These are phyloP conservation scores for Sycobia sp. DNA, from an alignment of 1,140 invertebrate genomes.

Conservation along the genomic window DNA sequence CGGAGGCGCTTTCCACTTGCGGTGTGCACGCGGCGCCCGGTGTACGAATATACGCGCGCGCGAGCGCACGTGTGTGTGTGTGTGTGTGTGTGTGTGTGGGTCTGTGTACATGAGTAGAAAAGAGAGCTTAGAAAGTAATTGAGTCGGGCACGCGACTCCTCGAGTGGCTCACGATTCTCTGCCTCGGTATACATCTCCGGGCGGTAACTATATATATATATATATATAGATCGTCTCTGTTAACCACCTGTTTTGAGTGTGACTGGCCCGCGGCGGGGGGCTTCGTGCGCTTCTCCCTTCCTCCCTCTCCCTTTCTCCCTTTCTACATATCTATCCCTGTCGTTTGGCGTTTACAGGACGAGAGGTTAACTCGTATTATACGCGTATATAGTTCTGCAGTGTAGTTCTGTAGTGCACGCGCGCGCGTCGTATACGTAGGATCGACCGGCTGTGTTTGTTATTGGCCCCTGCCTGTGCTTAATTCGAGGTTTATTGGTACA, in stretches of 20 bases:
- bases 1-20: conserved; percentile 6
- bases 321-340: neutral
- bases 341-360: too few relatives aligned
- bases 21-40: neutral
- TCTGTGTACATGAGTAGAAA: too few relatives aligned
- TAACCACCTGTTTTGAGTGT: conserved; percentile 59
- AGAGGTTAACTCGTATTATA: too few relatives aligned
- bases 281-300: neutral
- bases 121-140: conserved; percentile 55
- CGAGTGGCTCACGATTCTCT: conserved; percentile 45
- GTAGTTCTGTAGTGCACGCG: too few relatives aligned
- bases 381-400: too few relatives aligned
- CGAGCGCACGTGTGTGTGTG: conserved; percentile 29
- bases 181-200: conserved; percentile 28
- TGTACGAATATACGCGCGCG: neutral
- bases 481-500: neutral
- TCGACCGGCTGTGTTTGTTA: too few relatives aligned
- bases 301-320: neutral
- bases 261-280: neutral
- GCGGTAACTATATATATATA: conserved; percentile 17
- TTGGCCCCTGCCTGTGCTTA: neutral
- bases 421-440: too few relatives aligned
- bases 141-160: conserved; percentile 60
- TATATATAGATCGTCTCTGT: conserved; percentile 38
- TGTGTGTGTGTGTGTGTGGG: conserved; percentile 25